phyloP scores from a whole-genome alignment of 2,888 invertebrate species.

The Arrhopalites spinosus region DNA sequence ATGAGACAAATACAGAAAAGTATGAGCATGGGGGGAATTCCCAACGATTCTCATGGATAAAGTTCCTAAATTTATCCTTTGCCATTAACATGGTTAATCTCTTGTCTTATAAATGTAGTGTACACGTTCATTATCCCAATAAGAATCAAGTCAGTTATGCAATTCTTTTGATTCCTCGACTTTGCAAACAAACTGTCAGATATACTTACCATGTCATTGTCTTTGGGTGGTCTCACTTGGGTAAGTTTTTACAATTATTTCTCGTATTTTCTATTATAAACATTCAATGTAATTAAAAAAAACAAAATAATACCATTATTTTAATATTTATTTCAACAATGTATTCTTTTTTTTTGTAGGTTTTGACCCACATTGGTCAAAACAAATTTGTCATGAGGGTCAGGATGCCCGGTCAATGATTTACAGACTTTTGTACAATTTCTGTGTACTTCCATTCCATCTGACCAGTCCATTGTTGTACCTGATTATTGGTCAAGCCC shows the following conservation, averaged over 20 bases:
- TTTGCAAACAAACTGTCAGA: slow-evolving; percentile 48
- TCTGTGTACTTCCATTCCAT: neutral
- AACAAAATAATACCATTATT: no score
- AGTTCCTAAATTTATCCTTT: slow-evolving; percentile 45
- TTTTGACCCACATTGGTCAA: no score
- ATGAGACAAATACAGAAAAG: neutral
- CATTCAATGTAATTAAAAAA: no score
- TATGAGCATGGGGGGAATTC: neutral
- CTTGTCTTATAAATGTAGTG: slow-evolving; percentile 44
- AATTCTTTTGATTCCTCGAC: slow-evolving; percentile 47
- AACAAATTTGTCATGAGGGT: neutral
- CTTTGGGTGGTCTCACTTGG: neutral
- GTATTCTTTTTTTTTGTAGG: no score
- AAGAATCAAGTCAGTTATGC: slow-evolving; percentile 44
- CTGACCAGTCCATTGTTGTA: neutral
- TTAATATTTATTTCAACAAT: no score
- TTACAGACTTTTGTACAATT: neutral
- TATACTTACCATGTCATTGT: slow-evolving; percentile 35
- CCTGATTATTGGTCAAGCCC: slow-evolving; percentile 29
- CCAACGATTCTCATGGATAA: slow-evolving; percentile 45
- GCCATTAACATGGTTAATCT: slow-evolving; percentile 45
- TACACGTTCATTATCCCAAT: slow-evolving; percentile 45
- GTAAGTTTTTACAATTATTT: no score
- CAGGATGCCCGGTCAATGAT: neutral
- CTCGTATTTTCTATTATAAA: no score